Evolutionary conservation across 2,113 vertebrate species (phyloP), one percentile per base, ranked within the genome.

Genomic region (Spermophilus dauricus): DNA sequence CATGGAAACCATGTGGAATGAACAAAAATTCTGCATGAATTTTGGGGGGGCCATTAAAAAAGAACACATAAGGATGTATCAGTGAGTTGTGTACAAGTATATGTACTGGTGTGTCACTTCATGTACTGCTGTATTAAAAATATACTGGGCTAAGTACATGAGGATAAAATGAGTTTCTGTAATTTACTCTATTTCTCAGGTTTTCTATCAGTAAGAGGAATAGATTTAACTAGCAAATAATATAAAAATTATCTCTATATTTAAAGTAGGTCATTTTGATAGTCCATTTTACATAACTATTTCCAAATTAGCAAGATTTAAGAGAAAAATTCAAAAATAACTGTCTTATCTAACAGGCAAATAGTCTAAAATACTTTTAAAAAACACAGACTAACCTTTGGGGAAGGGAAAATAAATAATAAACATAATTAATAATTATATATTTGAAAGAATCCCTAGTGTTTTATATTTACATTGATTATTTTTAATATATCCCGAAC

Each of bases 381-480:
- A 56, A 77, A 87, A 70, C 69, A 58, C 85, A 61, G 53, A 75
- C 45, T 45, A 45, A 45, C 34, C 72, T 76, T 76, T 18, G 42
- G n/a, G 30, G 28, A 76, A 67, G 2, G n/a, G 18, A 39, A 61
- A 75, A 82, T 82, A 95, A 84, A 61, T 51, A 32, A 73, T 89
- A 45, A 39, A 91, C 9, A 67, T 17, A 58, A 80, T 75, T 82
- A 89, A 13, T 88, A 89, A 90, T 77, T 91, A 76, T 8, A 16
- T 63, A 96, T 86, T 48, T 93, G 91, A 94, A 80, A 94, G 69
- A 82, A 67, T 53, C 42, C 20, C 18, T 76, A 39, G 13, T 51
- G 77, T 76, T 94, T 97, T 93, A 53, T 61, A 85, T 73, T 58
- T 95, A 80, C 14, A 92, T 89, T 89, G 32, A 56, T 51, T 81